phyloP scores from a whole-genome alignment of 92 coral and sea anemone genomes.

The Umimayanthus chanpuru region DNA sequence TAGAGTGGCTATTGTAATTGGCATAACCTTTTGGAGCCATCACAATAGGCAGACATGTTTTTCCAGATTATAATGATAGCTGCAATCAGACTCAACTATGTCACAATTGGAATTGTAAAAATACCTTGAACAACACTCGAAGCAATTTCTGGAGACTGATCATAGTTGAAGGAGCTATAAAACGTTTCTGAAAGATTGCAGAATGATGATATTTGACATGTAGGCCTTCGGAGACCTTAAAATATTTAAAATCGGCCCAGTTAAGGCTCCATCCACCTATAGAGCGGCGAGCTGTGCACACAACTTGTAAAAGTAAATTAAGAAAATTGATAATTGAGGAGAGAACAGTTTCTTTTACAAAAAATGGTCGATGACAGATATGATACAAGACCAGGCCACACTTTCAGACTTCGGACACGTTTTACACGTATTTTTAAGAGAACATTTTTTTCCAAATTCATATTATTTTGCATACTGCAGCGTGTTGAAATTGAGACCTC shows the following conservation, averaged over 20 bases:
- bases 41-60: background rate
- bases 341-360: too few relatives aligned
- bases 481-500: too few relatives aligned
- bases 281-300: background rate
- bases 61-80: background rate
- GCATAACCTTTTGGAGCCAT: background rate
- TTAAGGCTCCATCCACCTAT: background rate
- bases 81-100: background rate
- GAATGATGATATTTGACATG: background rate
- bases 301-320: background rate
- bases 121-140: background rate
- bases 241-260: background rate
- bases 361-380: too few relatives aligned
- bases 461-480: too few relatives aligned
- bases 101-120: background rate
- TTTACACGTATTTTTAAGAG: too few relatives aligned
- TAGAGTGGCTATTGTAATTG: background rate
- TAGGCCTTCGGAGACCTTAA: too few relatives aligned
- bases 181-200: background rate
- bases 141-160: background rate
- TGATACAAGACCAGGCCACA: background rate
- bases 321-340: background rate
- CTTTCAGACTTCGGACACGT: too few relatives aligned
- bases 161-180: background rate
- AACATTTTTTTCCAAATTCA: too few relatives aligned